These are phyloP conservation scores for Drosophila multiciliata DNA, from an alignment of 2,888 invertebrate species.

Conservation along the genomic window DNA sequence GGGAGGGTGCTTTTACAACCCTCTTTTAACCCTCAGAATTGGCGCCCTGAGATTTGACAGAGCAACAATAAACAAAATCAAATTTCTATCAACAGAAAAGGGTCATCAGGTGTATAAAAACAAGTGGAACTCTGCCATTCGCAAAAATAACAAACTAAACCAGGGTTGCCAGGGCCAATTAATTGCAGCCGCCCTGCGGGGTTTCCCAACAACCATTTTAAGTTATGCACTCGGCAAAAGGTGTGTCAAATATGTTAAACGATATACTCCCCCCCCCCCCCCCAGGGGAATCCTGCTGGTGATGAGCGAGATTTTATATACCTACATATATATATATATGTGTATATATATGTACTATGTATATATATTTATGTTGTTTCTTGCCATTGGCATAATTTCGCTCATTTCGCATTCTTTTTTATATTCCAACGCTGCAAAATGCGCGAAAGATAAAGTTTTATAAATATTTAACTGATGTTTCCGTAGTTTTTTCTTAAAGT, in stretches of 20 bases:
- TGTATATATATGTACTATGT: neutral
- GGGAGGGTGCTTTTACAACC: neutral
- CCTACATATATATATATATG: neutral
- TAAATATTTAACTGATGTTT: neutral
- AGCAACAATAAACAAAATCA: constrained; percentile 72
- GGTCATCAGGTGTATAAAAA: constrained; percentile 74
- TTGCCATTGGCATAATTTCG: neutral
- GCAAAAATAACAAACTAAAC: constrained; percentile 18
- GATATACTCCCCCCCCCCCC: constrained; percentile 5
- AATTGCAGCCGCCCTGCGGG: constrained; percentile 47
- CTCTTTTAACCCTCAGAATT: constrained; percentile 2
- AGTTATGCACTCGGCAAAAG: neutral
- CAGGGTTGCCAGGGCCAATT: constrained; percentile 49
- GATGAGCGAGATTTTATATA: neutral
- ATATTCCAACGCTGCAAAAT: neutral
- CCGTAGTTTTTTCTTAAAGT: neutral
- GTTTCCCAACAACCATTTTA: constrained; percentile 25
- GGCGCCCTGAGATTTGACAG: constrained; percentile 30
- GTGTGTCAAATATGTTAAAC: constrained; percentile 9
- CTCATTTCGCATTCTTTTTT: neutral
- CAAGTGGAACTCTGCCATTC: constrained; percentile 31
- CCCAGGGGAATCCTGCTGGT: constrained; percentile 4
- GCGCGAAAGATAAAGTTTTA: neutral
- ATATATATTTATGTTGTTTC: neutral
- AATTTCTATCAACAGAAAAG: constrained; percentile 66